A percentile compares a stretch with the other conserved stretches of the same genome.
Evolutionary conservation across 2,888 invertebrate genomes (phyloP).

Genomic region (Drosophila parthenogenetica): DNA sequence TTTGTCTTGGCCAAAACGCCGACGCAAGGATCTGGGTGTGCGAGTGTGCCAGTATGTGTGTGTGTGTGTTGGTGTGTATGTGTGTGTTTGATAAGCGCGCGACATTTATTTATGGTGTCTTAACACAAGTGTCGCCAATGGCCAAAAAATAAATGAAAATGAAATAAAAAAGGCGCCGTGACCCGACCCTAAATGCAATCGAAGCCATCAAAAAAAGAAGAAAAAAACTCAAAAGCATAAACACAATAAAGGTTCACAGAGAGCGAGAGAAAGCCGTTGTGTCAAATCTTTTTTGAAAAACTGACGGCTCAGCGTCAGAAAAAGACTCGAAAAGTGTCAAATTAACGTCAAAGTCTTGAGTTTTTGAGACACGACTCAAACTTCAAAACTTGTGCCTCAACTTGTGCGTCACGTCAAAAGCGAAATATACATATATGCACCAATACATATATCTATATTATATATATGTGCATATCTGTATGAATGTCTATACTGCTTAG

Average conservation of each 20-base stretch:
- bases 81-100: slow-evolving; percentile 65
- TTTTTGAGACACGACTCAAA: slow-evolving; percentile 24
- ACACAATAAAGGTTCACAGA: slow-evolving; percentile 28
- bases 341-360: slow-evolving; percentile 72
- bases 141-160: slow-evolving; percentile 28
- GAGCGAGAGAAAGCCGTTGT: slow-evolving; percentile 40
- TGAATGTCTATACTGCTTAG: neutral
- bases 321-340: slow-evolving; percentile 70
- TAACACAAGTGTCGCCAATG: slow-evolving; percentile 71
- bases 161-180: slow-evolving; percentile 42
- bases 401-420: slow-evolving; percentile 15
- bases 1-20: slow-evolving; percentile 73
- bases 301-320: slow-evolving; percentile 51
- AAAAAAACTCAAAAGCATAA: neutral
- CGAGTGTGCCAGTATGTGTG: neutral
- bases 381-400: slow-evolving; percentile 38
- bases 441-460: neutral
- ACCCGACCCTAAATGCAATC: slow-evolving; percentile 2
- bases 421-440: neutral
- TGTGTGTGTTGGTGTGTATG: slow-evolving; percentile 29
- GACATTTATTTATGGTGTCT: slow-evolving; percentile 78
- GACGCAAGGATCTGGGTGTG: slow-evolving; percentile 64
- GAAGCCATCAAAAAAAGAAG: slow-evolving; percentile 1
- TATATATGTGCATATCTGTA: too few species aligned
- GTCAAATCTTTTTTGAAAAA: slow-evolving; percentile 22